Percentiles rank a stretch among this genome's conserved stretches.
Conservation (phyloP, 2,113 vertebrate species). For the Channa maculata region DNA sequence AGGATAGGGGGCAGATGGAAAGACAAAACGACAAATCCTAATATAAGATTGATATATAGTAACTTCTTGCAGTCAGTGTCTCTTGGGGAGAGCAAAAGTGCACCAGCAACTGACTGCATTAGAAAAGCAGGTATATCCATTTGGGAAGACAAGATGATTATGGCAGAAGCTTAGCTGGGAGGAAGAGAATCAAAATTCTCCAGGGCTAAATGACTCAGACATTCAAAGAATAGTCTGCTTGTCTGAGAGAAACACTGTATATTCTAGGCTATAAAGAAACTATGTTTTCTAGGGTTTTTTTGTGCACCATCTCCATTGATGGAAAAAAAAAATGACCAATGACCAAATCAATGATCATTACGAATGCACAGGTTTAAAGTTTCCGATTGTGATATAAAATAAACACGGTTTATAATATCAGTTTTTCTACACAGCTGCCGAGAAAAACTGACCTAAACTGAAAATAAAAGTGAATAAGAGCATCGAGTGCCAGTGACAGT, state of each 20-base stretch:
- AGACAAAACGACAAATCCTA: too few species aligned
- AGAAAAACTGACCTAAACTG: neutral
- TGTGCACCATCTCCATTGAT: conserved; percentile 14
- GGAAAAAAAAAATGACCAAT: conserved; percentile 32
- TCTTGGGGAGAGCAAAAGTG: conserved; percentile 3
- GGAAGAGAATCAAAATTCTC: neutral
- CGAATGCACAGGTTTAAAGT: conserved; percentile 12
- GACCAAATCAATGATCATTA: conserved; percentile 36
- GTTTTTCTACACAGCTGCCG: neutral
- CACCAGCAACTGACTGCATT: neutral
- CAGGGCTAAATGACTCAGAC: conserved; percentile 22
- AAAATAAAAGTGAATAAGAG: neutral
- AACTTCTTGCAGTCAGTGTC: neutral
- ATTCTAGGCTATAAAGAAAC: conserved; percentile 1
- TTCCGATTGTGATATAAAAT: conserved; percentile 22
- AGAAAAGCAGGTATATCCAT: conserved; percentile 8
- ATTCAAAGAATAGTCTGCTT: conserved; percentile 6
- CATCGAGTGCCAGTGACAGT: neutral
- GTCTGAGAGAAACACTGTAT: neutral
- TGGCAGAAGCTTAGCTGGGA: neutral
- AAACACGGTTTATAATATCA: neutral
- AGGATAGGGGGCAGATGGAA: too few species aligned
- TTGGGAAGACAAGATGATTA: neutral
- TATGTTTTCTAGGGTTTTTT: conserved; percentile 25
- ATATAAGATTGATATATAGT: too few species aligned